Percentiles rank a stretch among this genome's conserved stretches.
Evolutionary conservation across 2,113 vertebrate genomes (phyloP).

Genomic region (Microtus richardsoni): DNA sequence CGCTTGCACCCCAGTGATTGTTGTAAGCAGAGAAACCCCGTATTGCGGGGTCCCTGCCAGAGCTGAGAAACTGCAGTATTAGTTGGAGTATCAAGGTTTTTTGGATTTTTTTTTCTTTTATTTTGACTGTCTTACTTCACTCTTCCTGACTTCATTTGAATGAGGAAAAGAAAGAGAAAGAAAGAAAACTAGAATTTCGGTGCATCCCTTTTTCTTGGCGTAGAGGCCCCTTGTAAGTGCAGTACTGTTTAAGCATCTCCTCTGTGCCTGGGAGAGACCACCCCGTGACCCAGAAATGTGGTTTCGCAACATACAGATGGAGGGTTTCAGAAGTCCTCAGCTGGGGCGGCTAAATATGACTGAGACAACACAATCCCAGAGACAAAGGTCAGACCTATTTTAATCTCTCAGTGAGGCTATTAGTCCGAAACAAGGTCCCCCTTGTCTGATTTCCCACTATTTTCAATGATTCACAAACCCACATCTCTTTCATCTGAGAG

Average conservation of each 20-base stretch:
- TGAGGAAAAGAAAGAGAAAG: neutral
- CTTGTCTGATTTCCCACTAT: conserved; percentile 76
- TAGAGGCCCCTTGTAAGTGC: neutral
- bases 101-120: neutral
- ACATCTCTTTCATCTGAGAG: conserved; percentile 71
- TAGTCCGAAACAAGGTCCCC: conserved; percentile 74
- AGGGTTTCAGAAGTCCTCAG: conserved; percentile 66
- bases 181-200: conserved; percentile 10
- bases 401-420: conserved; percentile 72
- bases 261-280: conserved; percentile 62
- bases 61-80: neutral
- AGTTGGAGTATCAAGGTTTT: neutral
- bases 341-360: conserved; percentile 49
- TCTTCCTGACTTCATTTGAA: conserved; percentile 41
- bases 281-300: conserved; percentile 43
- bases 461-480: conserved; percentile 77
- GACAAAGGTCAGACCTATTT: conserved; percentile 81
- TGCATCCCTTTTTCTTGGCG: conserved; percentile 54
- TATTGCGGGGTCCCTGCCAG: neutral
- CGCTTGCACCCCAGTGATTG: neutral
- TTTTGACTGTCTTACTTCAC: neutral
- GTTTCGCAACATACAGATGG: conserved; percentile 60
- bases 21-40: neutral
- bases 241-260: conserved; percentile 37
- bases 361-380: conserved; percentile 44